A percentile compares a stretch with the other conserved stretches of the same genome.
Conservation (phyloP, 2,113 vertebrate genomes). For the Mugil cephalus region DNA sequence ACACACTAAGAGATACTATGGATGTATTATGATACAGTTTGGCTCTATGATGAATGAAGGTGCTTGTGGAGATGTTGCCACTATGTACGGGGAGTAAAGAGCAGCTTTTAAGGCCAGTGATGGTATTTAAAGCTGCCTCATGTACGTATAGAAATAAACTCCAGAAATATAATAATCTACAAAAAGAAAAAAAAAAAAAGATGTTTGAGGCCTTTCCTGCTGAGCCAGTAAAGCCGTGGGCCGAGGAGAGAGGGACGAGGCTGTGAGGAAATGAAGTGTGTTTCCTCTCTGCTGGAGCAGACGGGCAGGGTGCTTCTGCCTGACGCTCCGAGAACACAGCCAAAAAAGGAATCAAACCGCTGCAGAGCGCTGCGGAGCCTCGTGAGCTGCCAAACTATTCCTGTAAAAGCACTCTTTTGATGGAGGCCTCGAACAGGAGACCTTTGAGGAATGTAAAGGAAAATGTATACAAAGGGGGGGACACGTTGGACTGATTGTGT, state of each 20-base stretch:
- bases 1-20: background rate
- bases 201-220: slow-evolving; percentile 53
- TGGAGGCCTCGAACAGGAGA: slow-evolving; percentile 49
- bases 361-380: slow-evolving; percentile 51
- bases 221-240: slow-evolving; percentile 42
- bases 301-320: slow-evolving; percentile 67
- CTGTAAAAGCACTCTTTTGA: slow-evolving; percentile 78
- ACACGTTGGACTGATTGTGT: background rate
- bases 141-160: slow-evolving; percentile 27
- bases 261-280: slow-evolving; percentile 71
- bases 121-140: slow-evolving; percentile 79
- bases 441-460: slow-evolving; percentile 57
- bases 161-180: slow-evolving; percentile 73
- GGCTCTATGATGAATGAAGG: slow-evolving; percentile 61
- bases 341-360: slow-evolving; percentile 85
- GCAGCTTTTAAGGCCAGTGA: slow-evolving; percentile 87
- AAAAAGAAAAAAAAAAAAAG: too few species aligned
- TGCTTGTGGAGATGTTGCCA: slow-evolving; percentile 73
- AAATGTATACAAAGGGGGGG: slow-evolving; percentile 44
- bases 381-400: slow-evolving; percentile 82
- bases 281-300: slow-evolving; percentile 70
- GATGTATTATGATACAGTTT: background rate
- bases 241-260: slow-evolving; percentile 42
- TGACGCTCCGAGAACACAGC: slow-evolving; percentile 75
- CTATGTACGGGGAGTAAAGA: slow-evolving; percentile 74